These are phyloP conservation scores for Macrophya alboannulata DNA, from an alignment of 2,888 invertebrate genomes.

Conservation along the genomic window DNA sequence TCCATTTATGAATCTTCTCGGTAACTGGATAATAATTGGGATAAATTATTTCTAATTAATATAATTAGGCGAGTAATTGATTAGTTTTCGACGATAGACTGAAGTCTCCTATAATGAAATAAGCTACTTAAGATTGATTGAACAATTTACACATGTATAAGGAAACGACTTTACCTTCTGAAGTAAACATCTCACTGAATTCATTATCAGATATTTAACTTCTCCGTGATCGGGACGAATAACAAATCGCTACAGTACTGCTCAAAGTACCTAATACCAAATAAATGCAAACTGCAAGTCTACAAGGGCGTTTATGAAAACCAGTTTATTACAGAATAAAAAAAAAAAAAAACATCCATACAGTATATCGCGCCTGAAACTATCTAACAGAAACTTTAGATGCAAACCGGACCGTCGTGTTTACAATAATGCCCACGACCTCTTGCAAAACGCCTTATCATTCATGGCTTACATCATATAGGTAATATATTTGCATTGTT, in stretches of 20 bases:
- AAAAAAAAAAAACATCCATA: no score
- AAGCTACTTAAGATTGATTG: neutral
- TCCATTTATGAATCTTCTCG: slow-evolving; percentile 61
- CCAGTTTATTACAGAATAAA: neutral
- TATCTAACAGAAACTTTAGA: neutral
- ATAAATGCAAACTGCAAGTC: neutral
- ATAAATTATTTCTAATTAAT: neutral
- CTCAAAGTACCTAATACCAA: neutral
- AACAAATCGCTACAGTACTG: neutral
- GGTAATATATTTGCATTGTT: neutral
- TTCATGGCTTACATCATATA: neutral
- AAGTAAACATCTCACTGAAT: neutral
- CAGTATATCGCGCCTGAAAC: no score
- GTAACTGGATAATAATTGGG: slow-evolving; percentile 62
- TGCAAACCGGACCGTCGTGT: neutral
- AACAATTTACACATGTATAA: neutral
- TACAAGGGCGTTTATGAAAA: neutral
- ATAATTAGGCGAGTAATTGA: neutral
- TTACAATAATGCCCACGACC: neutral
- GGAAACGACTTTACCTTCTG: neutral
- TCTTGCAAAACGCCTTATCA: neutral
- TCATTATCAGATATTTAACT: slow-evolving; percentile 27
- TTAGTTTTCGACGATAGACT: neutral
- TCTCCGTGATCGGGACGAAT: neutral
- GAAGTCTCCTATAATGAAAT: neutral